Evolutionary conservation across 2,888 invertebrate genomes (phyloP).

Genomic region (Mantis religiosa): DNA sequence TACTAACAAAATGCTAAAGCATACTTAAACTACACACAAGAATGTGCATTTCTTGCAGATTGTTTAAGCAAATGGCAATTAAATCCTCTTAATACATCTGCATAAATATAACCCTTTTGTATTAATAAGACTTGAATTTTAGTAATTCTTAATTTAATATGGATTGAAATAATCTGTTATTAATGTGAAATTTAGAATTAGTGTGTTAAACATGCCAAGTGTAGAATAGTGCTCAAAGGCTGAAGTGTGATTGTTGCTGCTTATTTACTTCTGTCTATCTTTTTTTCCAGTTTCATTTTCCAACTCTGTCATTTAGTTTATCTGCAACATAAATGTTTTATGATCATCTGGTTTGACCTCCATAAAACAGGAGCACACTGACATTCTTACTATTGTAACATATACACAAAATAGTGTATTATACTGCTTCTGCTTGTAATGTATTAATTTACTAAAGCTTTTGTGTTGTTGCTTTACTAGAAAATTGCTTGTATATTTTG

Average conservation of each 20-base stretch:
- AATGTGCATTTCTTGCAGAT: slow-evolving; percentile 5
- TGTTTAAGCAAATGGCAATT: background rate
- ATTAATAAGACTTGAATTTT: background rate
- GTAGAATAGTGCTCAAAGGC: slow-evolving; percentile 18
- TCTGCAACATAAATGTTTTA: slow-evolving; percentile 18
- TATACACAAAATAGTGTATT: slow-evolving; percentile 10
- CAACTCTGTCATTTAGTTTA: slow-evolving; percentile 20
- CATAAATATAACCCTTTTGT: background rate
- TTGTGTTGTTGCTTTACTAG: slow-evolving; percentile 8
- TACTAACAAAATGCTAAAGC: background rate
- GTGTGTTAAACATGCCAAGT: background rate
- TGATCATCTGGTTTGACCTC: slow-evolving; percentile 31
- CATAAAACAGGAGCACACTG: slow-evolving; percentile 25
- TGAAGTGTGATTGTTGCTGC: slow-evolving; percentile 20
- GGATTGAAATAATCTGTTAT: background rate
- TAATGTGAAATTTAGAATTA: background rate
- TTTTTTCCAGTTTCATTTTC: slow-evolving; percentile 26
- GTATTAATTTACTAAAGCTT: slow-evolving; percentile 14
- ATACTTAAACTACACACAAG: background rate
- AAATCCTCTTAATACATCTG: background rate
- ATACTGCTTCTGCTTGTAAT: background rate
- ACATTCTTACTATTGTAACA: slow-evolving; percentile 26
- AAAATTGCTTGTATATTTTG: background rate
- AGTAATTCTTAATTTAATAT: background rate
- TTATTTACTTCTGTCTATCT: slow-evolving; percentile 26